Evolutionary conservation across 1,140 invertebrate species (phyloP).

Genomic region (Thaumetopoea pityocampa): DNA sequence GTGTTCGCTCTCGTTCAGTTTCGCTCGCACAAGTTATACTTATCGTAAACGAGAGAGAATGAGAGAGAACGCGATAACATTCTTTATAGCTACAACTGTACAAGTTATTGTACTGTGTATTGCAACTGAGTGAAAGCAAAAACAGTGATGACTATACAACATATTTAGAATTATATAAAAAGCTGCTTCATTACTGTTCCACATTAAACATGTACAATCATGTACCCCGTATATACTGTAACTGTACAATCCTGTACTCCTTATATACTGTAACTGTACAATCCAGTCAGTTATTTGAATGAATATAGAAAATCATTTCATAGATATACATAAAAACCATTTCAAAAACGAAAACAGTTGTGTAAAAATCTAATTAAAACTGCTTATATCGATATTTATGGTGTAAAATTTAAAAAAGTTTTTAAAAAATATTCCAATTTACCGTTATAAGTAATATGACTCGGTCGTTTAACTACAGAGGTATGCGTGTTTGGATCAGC

Average conservation of each 20-base stretch:
- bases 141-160: too few relatives aligned
- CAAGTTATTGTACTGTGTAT: too few relatives aligned
- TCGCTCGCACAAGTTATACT: too few relatives aligned
- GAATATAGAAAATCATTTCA: slow-evolving; percentile 63
- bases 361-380: slow-evolving; percentile 67
- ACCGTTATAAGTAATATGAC: slow-evolving; percentile 59
- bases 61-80: too few relatives aligned
- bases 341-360: slow-evolving; percentile 60
- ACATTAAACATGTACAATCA: slow-evolving; percentile 32
- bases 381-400: slow-evolving; percentile 56
- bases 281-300: slow-evolving; percentile 41
- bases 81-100: too few relatives aligned
- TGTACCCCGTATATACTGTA: too few relatives aligned
- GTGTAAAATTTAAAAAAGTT: slow-evolving; percentile 69
- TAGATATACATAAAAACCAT: slow-evolving; percentile 57
- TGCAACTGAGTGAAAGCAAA: too few relatives aligned
- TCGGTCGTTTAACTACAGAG: slow-evolving; percentile 60
- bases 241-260: too few relatives aligned
- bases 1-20: too few relatives aligned
- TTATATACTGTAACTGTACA: too few relatives aligned
- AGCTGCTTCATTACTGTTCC: slow-evolving; percentile 29
- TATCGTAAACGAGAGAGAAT: too few relatives aligned
- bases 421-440: slow-evolving; percentile 73
- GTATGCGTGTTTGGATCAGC: slow-evolving; percentile 49
- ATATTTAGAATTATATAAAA: too few relatives aligned